Conservation (phyloP, 2,888 invertebrate species). For the Quadroppia sp. region DNA sequence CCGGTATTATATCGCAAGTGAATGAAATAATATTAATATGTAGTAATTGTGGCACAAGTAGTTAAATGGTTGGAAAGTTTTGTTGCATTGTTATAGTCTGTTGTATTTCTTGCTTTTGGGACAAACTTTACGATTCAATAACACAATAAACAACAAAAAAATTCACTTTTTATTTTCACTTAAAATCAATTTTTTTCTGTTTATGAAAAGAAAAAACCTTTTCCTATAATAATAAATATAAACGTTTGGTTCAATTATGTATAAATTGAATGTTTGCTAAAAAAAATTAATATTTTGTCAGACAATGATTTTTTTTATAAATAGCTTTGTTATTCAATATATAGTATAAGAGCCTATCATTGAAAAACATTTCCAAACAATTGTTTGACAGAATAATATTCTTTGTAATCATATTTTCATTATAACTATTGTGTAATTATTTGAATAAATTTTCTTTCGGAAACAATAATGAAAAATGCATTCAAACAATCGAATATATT, state of each 20-base stretch:
- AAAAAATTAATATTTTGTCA: slow-evolving; percentile 16
- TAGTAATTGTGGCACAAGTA: slow-evolving; percentile 14
- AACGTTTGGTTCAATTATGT: not conserved
- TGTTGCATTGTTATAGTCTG: not conserved
- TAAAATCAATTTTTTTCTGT: slow-evolving; percentile 19
- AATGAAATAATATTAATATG: slow-evolving; percentile 24
- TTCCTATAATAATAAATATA: not conserved
- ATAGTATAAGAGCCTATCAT: slow-evolving; percentile 1
- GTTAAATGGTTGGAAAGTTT: slow-evolving; percentile 7
- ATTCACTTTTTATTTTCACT: not conserved
- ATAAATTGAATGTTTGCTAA: slow-evolving; percentile 6
- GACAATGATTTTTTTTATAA: slow-evolving; percentile 18
- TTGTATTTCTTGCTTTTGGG: not conserved
- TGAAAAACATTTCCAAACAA: not conserved
- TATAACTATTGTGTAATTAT: slow-evolving; percentile 1
- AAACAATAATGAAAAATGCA: not conserved
- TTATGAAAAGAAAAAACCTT: not conserved
- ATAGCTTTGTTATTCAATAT: slow-evolving; percentile 21
- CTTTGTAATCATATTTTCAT: not conserved
- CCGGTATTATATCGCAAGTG: slow-evolving; percentile 18
- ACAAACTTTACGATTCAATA: slow-evolving; percentile 31
- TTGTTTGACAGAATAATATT: slow-evolving; percentile 2
- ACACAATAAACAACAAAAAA: slow-evolving; percentile 12
- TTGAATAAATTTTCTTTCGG: not conserved
- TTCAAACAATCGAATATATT: too few species aligned